phyloP scores from a whole-genome alignment of 2,113 vertebrate genomes.

The Collichthys lucidus region DNA sequence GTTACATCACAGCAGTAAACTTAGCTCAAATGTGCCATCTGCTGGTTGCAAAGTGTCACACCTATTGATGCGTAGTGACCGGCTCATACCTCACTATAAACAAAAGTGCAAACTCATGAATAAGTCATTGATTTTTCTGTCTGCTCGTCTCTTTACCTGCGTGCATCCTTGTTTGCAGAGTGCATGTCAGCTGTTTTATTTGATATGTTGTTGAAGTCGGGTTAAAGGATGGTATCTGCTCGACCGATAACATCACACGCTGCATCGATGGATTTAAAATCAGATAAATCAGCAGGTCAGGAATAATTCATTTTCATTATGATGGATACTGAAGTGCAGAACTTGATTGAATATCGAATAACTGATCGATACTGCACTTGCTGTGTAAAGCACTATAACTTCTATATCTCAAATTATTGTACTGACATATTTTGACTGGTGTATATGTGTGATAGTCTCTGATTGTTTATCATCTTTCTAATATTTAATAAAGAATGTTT shows the following conservation, averaged over 20 bases:
- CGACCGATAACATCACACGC: slow-evolving; percentile 12
- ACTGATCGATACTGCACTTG: not conserved
- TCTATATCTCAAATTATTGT: not conserved
- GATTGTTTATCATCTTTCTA: not conserved
- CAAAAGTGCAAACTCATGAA: not conserved
- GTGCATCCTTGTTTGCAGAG: not conserved
- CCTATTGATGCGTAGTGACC: not conserved
- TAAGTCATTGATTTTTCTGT: not conserved
- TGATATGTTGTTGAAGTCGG: not conserved
- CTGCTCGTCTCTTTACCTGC: not conserved
- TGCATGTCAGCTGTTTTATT: slow-evolving; percentile 1
- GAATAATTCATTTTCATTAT: not conserved
- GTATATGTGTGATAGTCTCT: not conserved
- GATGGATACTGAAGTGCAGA: slow-evolving; percentile 26
- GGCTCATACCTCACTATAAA: not conserved
- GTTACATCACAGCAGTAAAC: slow-evolving; percentile 5
- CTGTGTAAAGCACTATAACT: not conserved
- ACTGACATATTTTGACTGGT: not conserved
- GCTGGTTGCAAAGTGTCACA: slow-evolving; percentile 43
- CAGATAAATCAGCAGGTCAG: not conserved
- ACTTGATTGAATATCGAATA: slow-evolving; percentile 38
- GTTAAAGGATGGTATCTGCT: not conserved
- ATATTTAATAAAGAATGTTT: not conserved
- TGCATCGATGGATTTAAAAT: slow-evolving; percentile 19
- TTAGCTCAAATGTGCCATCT: slow-evolving; percentile 68